Evolutionary conservation across 2,888 invertebrate species (phyloP).

Genomic region (Yponomeuta cagnagella): DNA sequence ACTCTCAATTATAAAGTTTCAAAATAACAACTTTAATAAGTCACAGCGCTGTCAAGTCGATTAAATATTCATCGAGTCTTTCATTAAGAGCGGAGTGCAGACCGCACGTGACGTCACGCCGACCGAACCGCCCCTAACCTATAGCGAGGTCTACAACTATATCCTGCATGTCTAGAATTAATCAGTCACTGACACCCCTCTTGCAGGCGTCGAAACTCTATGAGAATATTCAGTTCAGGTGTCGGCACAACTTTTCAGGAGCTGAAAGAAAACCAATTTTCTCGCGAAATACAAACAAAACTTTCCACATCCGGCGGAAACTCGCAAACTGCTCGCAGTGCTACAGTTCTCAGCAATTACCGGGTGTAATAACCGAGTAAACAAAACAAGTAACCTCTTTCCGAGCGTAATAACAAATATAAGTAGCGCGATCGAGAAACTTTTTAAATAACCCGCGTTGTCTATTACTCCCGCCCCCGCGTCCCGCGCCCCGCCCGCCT

Average conservation of each 20-base stretch:
- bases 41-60: neutral
- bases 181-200: neutral
- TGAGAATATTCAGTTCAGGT: neutral
- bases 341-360: neutral
- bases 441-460: constrained; percentile 46
- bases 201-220: neutral
- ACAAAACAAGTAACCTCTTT: constrained; percentile 5
- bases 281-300: neutral
- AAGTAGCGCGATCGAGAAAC: constrained; percentile 30
- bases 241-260: neutral
- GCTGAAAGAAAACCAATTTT: constrained; percentile 1
- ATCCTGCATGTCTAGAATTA: neutral
- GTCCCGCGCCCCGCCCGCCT: neutral
- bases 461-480: constrained; percentile 36
- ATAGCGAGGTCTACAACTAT: neutral
- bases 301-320: neutral
- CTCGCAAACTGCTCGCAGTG: neutral
- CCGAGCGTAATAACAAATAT: constrained; percentile 10
- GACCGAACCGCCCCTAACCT: neutral
- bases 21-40: neutral
- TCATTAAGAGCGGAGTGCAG: neutral
- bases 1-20: neutral
- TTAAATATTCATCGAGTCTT: neutral
- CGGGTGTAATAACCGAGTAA: neutral
- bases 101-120: neutral